Evolutionary conservation across 2,888 invertebrate genomes (phyloP), one percentile per base, ranked within the genome.

Genomic region (Polydrusus pterygomalis): DNA sequence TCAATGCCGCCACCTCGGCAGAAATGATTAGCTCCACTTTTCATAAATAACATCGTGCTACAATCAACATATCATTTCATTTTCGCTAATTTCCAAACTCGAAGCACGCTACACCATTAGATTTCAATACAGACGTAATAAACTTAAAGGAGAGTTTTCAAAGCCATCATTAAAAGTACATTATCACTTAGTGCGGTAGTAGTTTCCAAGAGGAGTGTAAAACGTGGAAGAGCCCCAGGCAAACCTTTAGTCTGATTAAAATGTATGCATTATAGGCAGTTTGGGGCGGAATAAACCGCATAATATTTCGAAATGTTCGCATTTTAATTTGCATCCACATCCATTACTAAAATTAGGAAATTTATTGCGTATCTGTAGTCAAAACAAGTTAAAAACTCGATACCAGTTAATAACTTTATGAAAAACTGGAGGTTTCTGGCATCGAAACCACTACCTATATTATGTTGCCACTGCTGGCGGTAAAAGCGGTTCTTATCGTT

Each of bases 241-340:
- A 76, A 72, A 71, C 71, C 72, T 68, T 76, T 72, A 51, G 63
- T 76, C 63, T 76, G 75, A 76, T 76, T 76, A 76, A 72, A 76
- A 72, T 76, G 49, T 76, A 76, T 76, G 68, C 54, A 71, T 51
- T 67, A 74, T 70, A 73, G 72, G 74, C 70, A 70, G 73, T 77
- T 77, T 49, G 47, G 72, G 77, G 74, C 67, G 72, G 47, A 76
- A 72, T 69, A 70, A 69, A 74, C 64, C 69, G 74, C 77, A 70
- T 74, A 74, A 73, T 70, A 77, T 70, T 70, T 64, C 67, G 49
- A 65, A 77, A 74, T 54, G 73, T 67, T 73, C 68, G 25, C 60
- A 65, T 72, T 72, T 72, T 67, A 58, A 56, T 70, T 43, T 70
- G 62, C 64, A 1, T 34, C 34, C 10, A 34, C 8, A 70, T 75